Conservation (phyloP, 2,888 invertebrate genomes). For the Darwinula stevensoni region DNA sequence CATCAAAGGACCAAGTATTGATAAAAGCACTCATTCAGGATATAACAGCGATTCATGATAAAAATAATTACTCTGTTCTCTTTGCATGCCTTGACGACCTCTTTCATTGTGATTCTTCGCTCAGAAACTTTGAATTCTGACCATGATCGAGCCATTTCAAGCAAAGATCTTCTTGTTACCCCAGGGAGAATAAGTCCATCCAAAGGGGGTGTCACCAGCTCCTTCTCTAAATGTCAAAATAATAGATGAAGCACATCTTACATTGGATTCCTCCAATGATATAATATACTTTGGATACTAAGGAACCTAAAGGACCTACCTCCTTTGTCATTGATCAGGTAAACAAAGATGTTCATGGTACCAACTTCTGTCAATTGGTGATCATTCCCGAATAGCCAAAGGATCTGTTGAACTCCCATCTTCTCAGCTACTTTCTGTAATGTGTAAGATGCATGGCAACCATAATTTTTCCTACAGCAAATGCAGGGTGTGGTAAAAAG, state of each 20-base stretch:
- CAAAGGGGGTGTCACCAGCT: conserved; percentile 70
- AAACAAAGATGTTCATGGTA: conserved; percentile 89
- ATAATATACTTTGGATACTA: no score
- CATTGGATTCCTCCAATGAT: no score
- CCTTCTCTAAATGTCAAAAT: conserved; percentile 63
- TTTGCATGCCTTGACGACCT: conserved; percentile 35
- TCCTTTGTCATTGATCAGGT: conserved; percentile 59
- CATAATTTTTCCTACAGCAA: no score
- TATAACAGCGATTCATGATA: no score
- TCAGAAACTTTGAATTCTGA: conserved; percentile 57
- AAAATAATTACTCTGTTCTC: conserved; percentile 62
- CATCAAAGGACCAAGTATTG: no score
- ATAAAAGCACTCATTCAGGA: no score
- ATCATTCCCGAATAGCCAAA: conserved; percentile 85
- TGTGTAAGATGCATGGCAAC: no score
- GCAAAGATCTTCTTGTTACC: conserved; percentile 58
- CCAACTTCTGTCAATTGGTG: conserved; percentile 88
- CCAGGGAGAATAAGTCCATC: conserved; percentile 86
- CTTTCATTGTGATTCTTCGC: conserved; percentile 49
- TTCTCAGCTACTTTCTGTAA: conserved; percentile 32
- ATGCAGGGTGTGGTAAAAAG: no score
- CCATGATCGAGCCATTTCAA: conserved; percentile 52
- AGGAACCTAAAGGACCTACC: no score
- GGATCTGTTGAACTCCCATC: conserved; percentile 59
- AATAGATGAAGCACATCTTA: no score